Evolutionary conservation across 2,797 vertebrate genomes (phyloP).

Genomic region (Uromys caudimaculatus): DNA sequence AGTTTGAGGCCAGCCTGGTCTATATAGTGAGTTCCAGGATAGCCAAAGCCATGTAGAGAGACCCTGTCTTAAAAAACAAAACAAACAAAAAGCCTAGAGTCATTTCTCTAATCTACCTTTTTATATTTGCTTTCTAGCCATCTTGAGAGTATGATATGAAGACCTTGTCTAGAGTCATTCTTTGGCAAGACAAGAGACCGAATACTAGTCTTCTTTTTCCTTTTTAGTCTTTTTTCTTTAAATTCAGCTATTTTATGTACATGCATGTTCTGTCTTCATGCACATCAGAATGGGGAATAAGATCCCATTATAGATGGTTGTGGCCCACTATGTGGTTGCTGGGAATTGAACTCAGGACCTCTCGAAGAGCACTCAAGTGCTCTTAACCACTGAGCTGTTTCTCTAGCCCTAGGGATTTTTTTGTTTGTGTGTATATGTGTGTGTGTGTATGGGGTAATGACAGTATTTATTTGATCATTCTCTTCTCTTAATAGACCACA

Average conservation of each 20-base stretch:
- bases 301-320: neutral
- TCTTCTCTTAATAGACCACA: conserved; percentile 36
- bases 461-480: neutral
- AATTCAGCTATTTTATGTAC: neutral
- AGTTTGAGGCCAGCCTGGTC: neutral
- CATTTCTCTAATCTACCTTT: conserved; percentile 35
- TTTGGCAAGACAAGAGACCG: conserved; percentile 56
- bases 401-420: neutral
- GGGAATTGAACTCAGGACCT: neutral
- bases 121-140: conserved; percentile 58
- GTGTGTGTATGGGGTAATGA: neutral
- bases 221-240: neutral
- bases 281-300: neutral
- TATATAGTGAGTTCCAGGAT: neutral
- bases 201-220: conserved; percentile 9
- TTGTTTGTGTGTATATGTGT: neutral
- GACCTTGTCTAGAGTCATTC: conserved; percentile 41
- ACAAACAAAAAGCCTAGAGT: neutral
- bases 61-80: neutral
- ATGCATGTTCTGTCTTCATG: neutral
- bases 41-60: neutral
- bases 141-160: conserved; percentile 55
- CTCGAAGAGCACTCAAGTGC: neutral
- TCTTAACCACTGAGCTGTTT: neutral
- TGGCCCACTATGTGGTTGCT: neutral